Evolutionary conservation across 2,113 vertebrate species (phyloP).

Genomic region (Synodontis membranacea): DNA sequence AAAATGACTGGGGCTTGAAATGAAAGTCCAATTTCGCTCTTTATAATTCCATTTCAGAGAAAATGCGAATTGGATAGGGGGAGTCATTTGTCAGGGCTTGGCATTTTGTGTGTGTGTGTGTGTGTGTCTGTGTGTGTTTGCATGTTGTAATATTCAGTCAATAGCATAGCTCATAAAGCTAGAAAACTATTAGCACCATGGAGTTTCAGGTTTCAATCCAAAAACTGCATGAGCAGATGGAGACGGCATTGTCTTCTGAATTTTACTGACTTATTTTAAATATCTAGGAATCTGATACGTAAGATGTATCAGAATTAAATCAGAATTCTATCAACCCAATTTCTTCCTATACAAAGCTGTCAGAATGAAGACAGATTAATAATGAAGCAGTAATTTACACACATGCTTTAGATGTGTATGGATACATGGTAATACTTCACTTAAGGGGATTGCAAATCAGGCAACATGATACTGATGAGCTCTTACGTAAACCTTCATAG

Average conservation of each 20-base stretch:
- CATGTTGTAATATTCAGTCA: conserved; percentile 25
- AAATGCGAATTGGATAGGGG: background rate
- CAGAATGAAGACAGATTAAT: background rate
- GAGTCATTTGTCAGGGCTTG: conserved; percentile 26
- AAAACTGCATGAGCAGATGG: background rate
- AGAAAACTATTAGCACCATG: conserved; percentile 36
- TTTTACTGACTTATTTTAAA: background rate
- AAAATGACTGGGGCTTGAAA: conserved; percentile 57
- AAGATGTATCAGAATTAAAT: background rate
- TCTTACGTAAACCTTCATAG: background rate
- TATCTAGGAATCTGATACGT: background rate
- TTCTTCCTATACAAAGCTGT: background rate
- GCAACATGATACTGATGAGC: background rate
- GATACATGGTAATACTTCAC: background rate
- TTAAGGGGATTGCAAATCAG: background rate
- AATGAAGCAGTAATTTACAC: background rate
- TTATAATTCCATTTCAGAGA: conserved; percentile 14
- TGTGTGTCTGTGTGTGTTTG: conserved; percentile 48
- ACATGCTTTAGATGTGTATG: background rate
- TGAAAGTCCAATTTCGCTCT: conserved; percentile 62
- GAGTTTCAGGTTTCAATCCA: conserved; percentile 7
- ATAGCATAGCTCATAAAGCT: conserved; percentile 16
- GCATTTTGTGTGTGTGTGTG: conserved; percentile 11
- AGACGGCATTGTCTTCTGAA: background rate
- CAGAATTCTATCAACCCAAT: background rate